Percentiles rank a stretch among this genome's conserved stretches.
Conservation (phyloP, 2,113 vertebrate genomes). For the Phasianus colchicus region DNA sequence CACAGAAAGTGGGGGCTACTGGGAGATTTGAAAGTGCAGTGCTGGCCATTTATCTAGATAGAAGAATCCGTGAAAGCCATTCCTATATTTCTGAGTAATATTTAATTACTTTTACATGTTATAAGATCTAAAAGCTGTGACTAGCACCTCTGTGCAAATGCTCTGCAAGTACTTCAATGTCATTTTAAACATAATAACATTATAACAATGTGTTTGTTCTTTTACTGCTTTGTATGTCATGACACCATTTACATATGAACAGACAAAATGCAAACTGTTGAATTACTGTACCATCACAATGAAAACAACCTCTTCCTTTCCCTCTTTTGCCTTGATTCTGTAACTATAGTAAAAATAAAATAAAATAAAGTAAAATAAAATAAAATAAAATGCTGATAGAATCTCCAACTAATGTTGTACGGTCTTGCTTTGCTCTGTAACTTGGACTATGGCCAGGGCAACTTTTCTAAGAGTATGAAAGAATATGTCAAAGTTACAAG, state of each 20-base stretch:
- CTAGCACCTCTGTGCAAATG: background rate
- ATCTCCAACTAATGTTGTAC: background rate
- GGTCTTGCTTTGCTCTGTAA: background rate
- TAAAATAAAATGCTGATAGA: background rate
- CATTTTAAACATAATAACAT: background rate
- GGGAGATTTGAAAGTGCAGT: background rate
- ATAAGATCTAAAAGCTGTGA: background rate
- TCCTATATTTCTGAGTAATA: background rate
- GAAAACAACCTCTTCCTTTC: background rate
- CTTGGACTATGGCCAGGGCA: background rate
- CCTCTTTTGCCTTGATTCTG: background rate
- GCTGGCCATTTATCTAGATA: background rate
- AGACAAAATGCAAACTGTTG: background rate
- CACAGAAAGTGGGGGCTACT: background rate
- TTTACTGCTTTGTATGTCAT: background rate
- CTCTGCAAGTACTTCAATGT: background rate
- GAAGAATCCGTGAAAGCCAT: rapidly evolving
- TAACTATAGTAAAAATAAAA: background rate
- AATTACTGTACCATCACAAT: background rate
- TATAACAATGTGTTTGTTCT: background rate
- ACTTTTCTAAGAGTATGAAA: slow-evolving; percentile 4
- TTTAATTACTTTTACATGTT: background rate
- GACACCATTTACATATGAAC: background rate
- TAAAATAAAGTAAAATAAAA: background rate
- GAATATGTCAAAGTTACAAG: slow-evolving; percentile 18